phyloP scores from a whole-genome alignment of 2,888 invertebrate species.

The Ectemnius continuus region DNA sequence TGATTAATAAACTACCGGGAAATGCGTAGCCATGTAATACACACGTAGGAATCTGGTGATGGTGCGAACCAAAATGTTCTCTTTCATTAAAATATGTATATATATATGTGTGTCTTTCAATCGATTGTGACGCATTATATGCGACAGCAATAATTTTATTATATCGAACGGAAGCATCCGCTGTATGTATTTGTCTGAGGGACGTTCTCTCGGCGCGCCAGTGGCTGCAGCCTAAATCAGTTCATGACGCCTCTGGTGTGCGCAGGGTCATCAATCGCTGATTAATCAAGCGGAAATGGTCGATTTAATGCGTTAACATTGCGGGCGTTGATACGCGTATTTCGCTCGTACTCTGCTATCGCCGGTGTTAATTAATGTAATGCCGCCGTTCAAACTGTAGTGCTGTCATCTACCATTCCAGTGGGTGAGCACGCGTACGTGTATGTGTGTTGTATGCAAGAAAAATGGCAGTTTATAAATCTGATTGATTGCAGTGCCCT shows the following conservation, averaged over 20 bases:
- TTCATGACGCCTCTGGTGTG: constrained; percentile 58
- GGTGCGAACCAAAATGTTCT: neutral
- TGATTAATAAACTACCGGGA: neutral
- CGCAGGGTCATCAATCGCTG: constrained; percentile 65
- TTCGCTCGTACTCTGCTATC: constrained; percentile 45
- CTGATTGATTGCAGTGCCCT: too few species aligned
- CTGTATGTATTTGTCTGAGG: constrained; percentile 21
- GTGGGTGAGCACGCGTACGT: too few species aligned
- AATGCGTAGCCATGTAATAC: neutral
- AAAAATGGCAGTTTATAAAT: too few species aligned
- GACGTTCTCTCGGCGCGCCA: constrained; percentile 29
- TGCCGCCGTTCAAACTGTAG: constrained; percentile 41
- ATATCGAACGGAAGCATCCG: constrained; percentile 13
- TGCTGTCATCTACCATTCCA: too few species aligned
- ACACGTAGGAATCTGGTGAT: neutral
- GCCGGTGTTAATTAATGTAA: constrained; percentile 62
- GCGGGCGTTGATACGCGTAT: constrained; percentile 50
- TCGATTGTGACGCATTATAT: neutral
- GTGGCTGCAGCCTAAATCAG: constrained; percentile 40
- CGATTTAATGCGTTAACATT: constrained; percentile 66
- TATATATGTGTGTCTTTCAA: neutral
- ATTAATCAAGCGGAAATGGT: constrained; percentile 65
- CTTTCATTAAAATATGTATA: neutral
- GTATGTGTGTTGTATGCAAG: too few species aligned
- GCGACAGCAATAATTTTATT: constrained; percentile 22